Evolutionary conservation across 1,140 invertebrate species (phyloP).

Genomic region (Augochlora pura): DNA sequence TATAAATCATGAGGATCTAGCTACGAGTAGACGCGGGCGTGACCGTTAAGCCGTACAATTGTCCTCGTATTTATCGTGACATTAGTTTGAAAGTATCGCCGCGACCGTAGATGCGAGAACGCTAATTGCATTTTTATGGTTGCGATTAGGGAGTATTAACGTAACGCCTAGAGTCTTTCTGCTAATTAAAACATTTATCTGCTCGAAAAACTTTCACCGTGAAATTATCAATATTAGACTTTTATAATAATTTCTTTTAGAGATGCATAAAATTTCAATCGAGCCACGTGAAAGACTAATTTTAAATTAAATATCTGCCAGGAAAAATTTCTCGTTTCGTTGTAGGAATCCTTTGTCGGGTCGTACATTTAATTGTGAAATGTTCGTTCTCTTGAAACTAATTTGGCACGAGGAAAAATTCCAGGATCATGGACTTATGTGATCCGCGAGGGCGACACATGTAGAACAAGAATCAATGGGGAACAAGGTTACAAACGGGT

Average conservation of each 20-base stretch:
- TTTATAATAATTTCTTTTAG: not conserved
- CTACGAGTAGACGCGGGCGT: too few relatives aligned
- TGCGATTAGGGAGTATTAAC: constrained; percentile 4
- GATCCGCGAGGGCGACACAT: not conserved
- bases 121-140: constrained; percentile 7
- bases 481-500: constrained; percentile 28
- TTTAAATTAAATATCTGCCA: too few relatives aligned
- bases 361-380: too few relatives aligned
- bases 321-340: too few relatives aligned
- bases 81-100: not conserved
- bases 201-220: constrained; percentile 22
- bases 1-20: too few relatives aligned
- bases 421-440: not conserved
- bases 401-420: not conserved
- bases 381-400: too few relatives aligned
- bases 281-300: too few relatives aligned
- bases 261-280: too few relatives aligned
- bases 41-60: not conserved
- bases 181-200: constrained; percentile 36
- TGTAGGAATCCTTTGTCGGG: too few relatives aligned
- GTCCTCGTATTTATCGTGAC: not conserved
- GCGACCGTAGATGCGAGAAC: not conserved
- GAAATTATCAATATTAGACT: not conserved
- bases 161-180: not conserved
- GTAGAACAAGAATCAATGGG: constrained; percentile 25